Evolutionary conservation across 2,888 invertebrate species (phyloP), one percentile per base, ranked within the genome.

Genomic region (Tenthredo amoena): DNA sequence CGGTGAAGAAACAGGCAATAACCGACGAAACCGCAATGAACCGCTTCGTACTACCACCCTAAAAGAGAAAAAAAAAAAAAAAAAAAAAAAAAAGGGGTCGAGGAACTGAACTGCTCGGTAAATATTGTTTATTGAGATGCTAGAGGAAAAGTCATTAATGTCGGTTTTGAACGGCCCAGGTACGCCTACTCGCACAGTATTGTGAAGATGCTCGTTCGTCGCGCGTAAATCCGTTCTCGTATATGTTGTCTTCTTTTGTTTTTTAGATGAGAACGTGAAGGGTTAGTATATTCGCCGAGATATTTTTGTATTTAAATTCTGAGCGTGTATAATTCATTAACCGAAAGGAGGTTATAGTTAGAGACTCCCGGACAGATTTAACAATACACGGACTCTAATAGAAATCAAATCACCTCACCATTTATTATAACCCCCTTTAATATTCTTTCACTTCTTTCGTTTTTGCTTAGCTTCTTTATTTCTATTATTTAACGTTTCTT

Each of bases 381-480:
- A 92, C 92, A 92, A 92, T 92, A 88, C 90, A 88, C 21, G 21
- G n/a, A 89, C 88, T 88, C 91, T 92, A 92, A 92, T 92, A 92
- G 92, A 92, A 92, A 92, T 92, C 92, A 92, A 92, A 92, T 92
- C 91, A 90, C 88, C 90, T 88, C 87, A 88, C 91, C 91, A 90
- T 91, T 92, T 90, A 90, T 90, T 91, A 91, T 89, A 89, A 89
- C 55, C 76, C 58, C 58, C 85, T 85, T 76, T 83, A 84, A 87
- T 88, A 89, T 89, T 91, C 88, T 89, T 88, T 89, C 88, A 89
- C 87, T 74, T 88, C 86, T 10, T 47, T 77, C 31, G 31, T 55
- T 77, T 77, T 55, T 50, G 55, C 55, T 77, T 15, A 47, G 55
- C 18, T 77, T 77, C n/a, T 77, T 50, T n/a, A 18, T 37, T 62